Evolutionary conservation across 1,140 invertebrate species (phyloP).

Genomic region (Drosophila oshimai): DNA sequence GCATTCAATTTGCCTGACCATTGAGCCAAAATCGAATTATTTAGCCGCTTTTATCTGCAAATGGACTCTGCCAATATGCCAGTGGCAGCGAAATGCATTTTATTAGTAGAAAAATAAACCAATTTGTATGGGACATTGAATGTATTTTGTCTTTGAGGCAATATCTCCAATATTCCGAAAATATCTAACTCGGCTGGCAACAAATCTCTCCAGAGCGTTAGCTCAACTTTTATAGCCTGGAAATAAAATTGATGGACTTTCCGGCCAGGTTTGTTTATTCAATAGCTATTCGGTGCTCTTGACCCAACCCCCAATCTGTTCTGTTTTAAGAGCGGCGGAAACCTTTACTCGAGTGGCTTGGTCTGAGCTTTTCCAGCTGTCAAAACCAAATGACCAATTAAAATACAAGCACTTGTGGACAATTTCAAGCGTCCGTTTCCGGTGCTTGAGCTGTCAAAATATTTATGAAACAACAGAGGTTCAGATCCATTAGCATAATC

Average conservation of each 20-base stretch:
- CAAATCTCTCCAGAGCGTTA: neutral
- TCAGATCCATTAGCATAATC: conserved; percentile 73
- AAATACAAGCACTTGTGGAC: conserved; percentile 36
- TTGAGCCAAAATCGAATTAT: conserved; percentile 8
- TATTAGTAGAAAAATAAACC: conserved; percentile 1
- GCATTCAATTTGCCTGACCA: conserved; percentile 17
- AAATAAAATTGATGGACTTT: conserved; percentile 1
- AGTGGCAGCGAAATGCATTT: conserved; percentile 4
- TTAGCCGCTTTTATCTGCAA: conserved; percentile 2
- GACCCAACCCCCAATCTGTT: neutral
- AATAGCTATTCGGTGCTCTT: neutral
- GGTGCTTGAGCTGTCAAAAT: conserved; percentile 43
- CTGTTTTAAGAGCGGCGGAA: conserved; percentile 5
- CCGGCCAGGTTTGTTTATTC: conserved; percentile 5
- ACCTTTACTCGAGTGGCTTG: neutral
- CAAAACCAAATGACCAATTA: conserved; percentile 43
- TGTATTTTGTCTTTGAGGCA: neutral
- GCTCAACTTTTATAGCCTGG: neutral
- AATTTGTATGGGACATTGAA: conserved; percentile 5
- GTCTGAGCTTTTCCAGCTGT: conserved; percentile 12
- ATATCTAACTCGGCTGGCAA: neutral
- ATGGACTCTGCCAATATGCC: neutral
- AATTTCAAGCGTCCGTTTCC: conserved; percentile 30
- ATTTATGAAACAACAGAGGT: conserved; percentile 43
- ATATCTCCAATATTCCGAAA: neutral